Conservation (phyloP, 2,888 invertebrate genomes). For the Macaria liturata region DNA sequence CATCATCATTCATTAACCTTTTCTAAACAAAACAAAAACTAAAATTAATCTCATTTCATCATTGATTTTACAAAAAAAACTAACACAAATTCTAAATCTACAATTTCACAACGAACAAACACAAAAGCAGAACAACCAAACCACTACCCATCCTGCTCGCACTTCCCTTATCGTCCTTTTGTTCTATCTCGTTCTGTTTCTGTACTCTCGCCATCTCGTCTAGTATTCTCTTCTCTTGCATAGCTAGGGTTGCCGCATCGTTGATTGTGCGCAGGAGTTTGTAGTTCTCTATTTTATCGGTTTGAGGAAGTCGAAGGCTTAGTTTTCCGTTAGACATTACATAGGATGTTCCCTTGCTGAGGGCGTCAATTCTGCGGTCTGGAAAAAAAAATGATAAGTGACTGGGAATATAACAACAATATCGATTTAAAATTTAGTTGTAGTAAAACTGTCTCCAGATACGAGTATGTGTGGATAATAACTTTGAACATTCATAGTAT, state of each 20-base stretch:
- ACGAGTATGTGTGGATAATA: too few relatives aligned
- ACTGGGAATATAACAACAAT: too few relatives aligned
- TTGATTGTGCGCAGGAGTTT: slow-evolving; percentile 89
- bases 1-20: too few relatives aligned
- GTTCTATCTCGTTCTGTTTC: slow-evolving; percentile 61
- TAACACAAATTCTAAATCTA: slow-evolving; percentile 3
- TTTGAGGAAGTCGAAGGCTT: slow-evolving; percentile 58
- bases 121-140: slow-evolving; percentile 28
- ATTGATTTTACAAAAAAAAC: too few relatives aligned
- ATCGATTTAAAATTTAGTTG: too few relatives aligned
- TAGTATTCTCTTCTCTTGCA: slow-evolving; percentile 78
- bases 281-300: slow-evolving; percentile 78
- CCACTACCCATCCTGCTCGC: slow-evolving; percentile 30
- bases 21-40: too few relatives aligned
- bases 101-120: slow-evolving; percentile 28
- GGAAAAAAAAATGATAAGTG: too few relatives aligned
- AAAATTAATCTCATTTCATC: too few relatives aligned
- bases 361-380: slow-evolving; percentile 37
- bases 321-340: slow-evolving; percentile 56
- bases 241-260: slow-evolving; percentile 82
- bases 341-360: slow-evolving; percentile 59
- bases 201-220: slow-evolving; percentile 73
- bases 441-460: too few relatives aligned
- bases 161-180: slow-evolving; percentile 50
- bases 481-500: too few relatives aligned